Evolutionary conservation across 2,113 vertebrate genomes (phyloP).

Genomic region (Brevimyrus niger): DNA sequence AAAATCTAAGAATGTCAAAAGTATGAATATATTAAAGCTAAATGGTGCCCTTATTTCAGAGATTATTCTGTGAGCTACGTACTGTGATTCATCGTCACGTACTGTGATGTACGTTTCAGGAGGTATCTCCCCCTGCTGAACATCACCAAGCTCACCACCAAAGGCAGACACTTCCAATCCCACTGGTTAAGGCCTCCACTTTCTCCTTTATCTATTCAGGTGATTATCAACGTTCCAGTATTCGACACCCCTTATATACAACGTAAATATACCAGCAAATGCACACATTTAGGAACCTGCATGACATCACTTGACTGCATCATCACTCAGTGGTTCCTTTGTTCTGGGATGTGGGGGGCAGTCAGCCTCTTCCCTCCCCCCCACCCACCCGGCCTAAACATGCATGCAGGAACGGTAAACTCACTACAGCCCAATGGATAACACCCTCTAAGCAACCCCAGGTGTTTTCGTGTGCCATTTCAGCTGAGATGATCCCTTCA

Average conservation of each 20-base stretch:
- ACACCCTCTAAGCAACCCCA: background rate
- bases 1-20: too few relatives aligned
- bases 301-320: background rate
- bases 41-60: background rate
- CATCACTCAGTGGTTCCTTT: background rate
- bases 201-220: background rate
- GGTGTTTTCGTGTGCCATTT: background rate
- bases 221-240: background rate
- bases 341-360: background rate
- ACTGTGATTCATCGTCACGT: background rate
- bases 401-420: background rate
- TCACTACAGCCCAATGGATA: background rate
- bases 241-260: background rate
- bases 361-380: background rate
- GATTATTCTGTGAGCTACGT: background rate
- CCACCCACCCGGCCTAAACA: background rate
- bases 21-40: background rate
- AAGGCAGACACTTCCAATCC: background rate
- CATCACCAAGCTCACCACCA: background rate
- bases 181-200: background rate
- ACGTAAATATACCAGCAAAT: background rate
- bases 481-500: background rate
- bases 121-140: background rate
- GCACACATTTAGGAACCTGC: background rate
- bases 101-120: background rate